Conservation (phyloP, 2,797 vertebrate genomes). For the Macroramphosus scolopax region DNA sequence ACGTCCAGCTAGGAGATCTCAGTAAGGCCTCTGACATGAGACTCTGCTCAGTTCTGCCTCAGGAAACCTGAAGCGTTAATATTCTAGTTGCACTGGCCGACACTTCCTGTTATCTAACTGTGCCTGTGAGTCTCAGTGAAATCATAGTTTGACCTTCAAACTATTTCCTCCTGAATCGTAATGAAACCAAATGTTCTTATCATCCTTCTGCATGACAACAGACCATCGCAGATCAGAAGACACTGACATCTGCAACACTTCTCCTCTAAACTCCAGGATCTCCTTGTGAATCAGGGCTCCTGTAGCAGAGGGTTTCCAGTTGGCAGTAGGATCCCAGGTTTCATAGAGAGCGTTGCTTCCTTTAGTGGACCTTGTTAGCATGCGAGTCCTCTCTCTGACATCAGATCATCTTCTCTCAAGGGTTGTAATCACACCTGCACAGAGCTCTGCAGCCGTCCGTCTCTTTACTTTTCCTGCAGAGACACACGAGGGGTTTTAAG, state of each 20-base stretch:
- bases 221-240: not conserved
- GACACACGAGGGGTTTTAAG: conserved; percentile 11
- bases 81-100: too few relatives aligned
- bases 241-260: conserved; percentile 23
- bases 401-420: conserved; percentile 9
- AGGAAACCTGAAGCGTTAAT: too few relatives aligned
- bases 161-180: not conserved
- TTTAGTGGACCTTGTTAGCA: conserved; percentile 13
- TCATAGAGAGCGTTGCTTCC: conserved; percentile 2
- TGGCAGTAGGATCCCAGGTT: not conserved
- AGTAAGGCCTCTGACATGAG: conserved; percentile 65
- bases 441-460: conserved; percentile 11
- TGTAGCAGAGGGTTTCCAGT: too few relatives aligned
- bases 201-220: too few relatives aligned
- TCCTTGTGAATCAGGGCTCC: not conserved
- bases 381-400: conserved; percentile 26
- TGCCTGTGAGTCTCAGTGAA: not conserved
- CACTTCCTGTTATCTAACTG: too few relatives aligned
- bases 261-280: conserved; percentile 19
- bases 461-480: conserved; percentile 16
- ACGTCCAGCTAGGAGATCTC: conserved; percentile 81
- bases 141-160: too few relatives aligned
- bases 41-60: too few relatives aligned
- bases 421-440: conserved; percentile 11
- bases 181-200: not conserved